phyloP scores from a whole-genome alignment of 2,888 invertebrate species.

The Mesorhabditis belari region DNA sequence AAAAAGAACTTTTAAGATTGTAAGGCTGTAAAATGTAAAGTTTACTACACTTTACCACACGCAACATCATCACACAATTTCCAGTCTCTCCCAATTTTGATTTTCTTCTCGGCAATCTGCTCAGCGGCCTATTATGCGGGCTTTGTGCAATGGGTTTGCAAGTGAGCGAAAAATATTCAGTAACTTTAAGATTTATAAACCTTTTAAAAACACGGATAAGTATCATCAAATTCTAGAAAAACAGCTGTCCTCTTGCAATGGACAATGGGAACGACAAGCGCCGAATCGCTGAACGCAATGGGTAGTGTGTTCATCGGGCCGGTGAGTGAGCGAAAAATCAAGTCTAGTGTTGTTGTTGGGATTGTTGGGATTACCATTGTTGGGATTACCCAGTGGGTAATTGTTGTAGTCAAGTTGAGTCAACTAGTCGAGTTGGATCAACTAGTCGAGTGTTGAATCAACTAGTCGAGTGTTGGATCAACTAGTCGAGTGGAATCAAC shows the following conservation, averaged over 20 bases:
- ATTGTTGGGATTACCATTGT: too few species aligned
- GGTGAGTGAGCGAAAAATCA: slow-evolving; percentile 61
- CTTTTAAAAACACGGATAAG: neutral
- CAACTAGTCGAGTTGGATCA: too few species aligned
- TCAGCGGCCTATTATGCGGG: slow-evolving; percentile 14
- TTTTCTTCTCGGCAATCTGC: slow-evolving; percentile 15
- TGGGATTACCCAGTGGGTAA: too few species aligned
- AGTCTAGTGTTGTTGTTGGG: too few species aligned
- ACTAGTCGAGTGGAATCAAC: too few species aligned
- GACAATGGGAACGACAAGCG: slow-evolving; percentile 78
- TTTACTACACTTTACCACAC: too few species aligned
- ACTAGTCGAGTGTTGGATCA: too few species aligned
- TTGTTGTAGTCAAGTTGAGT: too few species aligned
- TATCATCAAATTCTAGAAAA: too few species aligned
- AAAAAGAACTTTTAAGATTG: neutral
- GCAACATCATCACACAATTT: too few species aligned
- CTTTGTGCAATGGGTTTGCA: slow-evolving; percentile 11
- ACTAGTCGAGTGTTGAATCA: too few species aligned
- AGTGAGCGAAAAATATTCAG: neutral
- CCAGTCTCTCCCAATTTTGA: slow-evolving; percentile 65
- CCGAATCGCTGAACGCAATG: slow-evolving; percentile 82
- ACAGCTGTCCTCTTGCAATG: slow-evolving; percentile 56
- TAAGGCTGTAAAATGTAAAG: neutral
- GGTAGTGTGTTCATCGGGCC: slow-evolving; percentile 87
- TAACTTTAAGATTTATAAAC: neutral